These are phyloP conservation scores for Paratilapia polleni DNA, from an alignment of 2,113 vertebrate species.

Conservation along the genomic window DNA sequence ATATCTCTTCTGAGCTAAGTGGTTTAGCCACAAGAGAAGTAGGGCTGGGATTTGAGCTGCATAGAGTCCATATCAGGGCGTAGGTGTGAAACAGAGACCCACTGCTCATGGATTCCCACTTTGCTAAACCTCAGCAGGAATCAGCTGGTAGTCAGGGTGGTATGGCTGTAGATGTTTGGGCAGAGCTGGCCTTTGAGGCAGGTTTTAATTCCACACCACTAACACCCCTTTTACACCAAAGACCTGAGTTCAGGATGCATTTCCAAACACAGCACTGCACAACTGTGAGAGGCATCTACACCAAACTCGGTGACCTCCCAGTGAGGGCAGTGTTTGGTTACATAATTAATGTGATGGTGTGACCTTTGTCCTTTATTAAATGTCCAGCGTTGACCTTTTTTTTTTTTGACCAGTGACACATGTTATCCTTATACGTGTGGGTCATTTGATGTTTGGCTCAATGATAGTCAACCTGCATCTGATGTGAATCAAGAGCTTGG, in stretches of 20 bases:
- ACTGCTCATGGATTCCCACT: neutral
- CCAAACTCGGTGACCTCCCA: neutral
- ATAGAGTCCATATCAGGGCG: conserved; percentile 11
- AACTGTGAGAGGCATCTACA: neutral
- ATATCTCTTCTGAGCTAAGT: neutral
- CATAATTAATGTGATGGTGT: neutral
- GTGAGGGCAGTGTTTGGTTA: no score
- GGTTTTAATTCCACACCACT: neutral
- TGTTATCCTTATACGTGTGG: neutral
- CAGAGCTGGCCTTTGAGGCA: conserved; percentile 10
- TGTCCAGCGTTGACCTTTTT: conserved; percentile 1
- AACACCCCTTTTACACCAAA: neutral
- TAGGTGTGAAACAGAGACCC: neutral
- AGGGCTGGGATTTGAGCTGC: conserved; percentile 17
- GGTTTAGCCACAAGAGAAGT: neutral
- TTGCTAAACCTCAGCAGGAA: neutral
- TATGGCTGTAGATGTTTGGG: neutral
- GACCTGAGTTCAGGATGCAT: neutral
- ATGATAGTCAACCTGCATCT: conserved; percentile 10
- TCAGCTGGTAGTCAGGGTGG: neutral
- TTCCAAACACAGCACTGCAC: neutral
- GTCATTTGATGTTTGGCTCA: conserved; percentile 3
- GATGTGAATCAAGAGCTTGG: neutral
- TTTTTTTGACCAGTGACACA: neutral
- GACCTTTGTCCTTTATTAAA: neutral